Conservation (phyloP, 2,888 invertebrate species). For the Nysson spinosus region DNA sequence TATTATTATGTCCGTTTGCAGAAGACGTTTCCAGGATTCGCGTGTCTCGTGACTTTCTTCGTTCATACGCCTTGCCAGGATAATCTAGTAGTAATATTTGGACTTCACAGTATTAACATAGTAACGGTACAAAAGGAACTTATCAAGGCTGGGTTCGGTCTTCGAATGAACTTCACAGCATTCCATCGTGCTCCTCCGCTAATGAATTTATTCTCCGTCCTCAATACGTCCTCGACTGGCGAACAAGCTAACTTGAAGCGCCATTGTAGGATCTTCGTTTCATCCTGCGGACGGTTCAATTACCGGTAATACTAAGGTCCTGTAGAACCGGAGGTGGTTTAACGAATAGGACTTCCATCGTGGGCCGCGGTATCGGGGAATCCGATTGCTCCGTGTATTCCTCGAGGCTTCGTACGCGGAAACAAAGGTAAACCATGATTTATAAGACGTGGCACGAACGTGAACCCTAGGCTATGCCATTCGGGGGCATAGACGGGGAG, state of each 20-base stretch:
- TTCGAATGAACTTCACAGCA: not conserved
- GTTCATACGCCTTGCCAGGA: too few relatives aligned
- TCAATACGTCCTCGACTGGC: not conserved
- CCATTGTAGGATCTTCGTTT: slow-evolving; percentile 24
- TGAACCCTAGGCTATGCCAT: slow-evolving; percentile 44
- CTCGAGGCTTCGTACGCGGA: slow-evolving; percentile 37
- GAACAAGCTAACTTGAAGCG: not conserved
- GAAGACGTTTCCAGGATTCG: not conserved
- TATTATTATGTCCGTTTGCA: slow-evolving; percentile 13
- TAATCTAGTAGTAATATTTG: not conserved
- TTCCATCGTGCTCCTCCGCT: not conserved
- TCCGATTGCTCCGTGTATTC: slow-evolving; percentile 48
- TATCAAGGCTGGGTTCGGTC: not conserved
- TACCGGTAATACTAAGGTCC: slow-evolving; percentile 43
- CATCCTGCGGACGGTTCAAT: slow-evolving; percentile 45
- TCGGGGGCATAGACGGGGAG: slow-evolving; percentile 8
- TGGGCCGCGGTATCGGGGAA: slow-evolving; percentile 35
- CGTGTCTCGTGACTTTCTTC: not conserved
- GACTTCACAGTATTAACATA: not conserved
- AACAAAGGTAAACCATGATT: slow-evolving; percentile 66
- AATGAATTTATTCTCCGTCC: not conserved
- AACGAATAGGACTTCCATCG: slow-evolving; percentile 39
- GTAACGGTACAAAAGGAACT: not conserved
- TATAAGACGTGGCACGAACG: slow-evolving; percentile 60
- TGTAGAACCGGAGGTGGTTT: slow-evolving; percentile 22